Evolutionary conservation across 2,888 invertebrate species (phyloP), one percentile per base, ranked within the genome.

Genomic region (Papilio elwesi): DNA sequence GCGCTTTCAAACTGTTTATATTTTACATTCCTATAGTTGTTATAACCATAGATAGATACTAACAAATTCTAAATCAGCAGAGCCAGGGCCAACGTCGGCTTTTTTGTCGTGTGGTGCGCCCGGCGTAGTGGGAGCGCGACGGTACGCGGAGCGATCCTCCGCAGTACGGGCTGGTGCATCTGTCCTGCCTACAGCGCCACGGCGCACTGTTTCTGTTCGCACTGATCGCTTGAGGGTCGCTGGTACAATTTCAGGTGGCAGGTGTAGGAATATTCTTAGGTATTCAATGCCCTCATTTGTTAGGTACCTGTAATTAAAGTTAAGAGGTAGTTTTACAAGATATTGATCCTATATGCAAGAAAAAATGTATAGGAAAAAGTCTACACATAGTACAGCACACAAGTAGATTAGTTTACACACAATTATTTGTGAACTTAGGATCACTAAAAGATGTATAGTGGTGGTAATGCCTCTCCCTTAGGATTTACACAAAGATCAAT

Each of bases 211-310:
- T 89, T 98, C 98, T 6, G 97, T 95, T 78, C 98, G 95, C 11
- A 96, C 96, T 80, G 98, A 98, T 77, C 98, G 96, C 94, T 99
- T 99, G 78, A 99, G 95, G 0, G 99, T 99, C 2, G 99, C 97
- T 53, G 99, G 99, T 51, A 99, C 99, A 92, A 99, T 99, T 95
- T 99, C 99, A 77, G 99, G 97, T 10, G 99, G 99, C 85, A 99
- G 95, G 87, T 99, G 99, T 78, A 99, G 95, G 93, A 97, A 99
- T 85, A 97, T 97, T 79, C 99, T 95, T 79, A 99, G 94, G 91
- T 98, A 99, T 89, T 98, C 98, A 88, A 99, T 99, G 80, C 99
- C 99, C 85, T 99, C 98, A 89, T 99, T 99, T 78, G 99, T 99
- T 81, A 99, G 95, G 93, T 98, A 98, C 95, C 95, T 95, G 79